Evolutionary conservation across 2,113 vertebrate species (phyloP).

Genomic region (Apus apus): DNA sequence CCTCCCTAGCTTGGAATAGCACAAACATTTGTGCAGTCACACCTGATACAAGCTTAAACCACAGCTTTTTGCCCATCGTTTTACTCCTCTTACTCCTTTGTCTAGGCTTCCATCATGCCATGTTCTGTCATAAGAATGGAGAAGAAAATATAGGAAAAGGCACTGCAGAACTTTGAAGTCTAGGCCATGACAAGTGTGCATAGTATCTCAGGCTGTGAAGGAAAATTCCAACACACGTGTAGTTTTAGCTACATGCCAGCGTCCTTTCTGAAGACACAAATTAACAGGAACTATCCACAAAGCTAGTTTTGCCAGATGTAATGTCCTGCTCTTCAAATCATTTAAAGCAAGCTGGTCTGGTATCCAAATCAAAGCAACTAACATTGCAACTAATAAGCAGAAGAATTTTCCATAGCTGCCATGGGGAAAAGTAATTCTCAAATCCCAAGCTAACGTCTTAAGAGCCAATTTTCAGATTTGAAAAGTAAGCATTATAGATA

Average conservation of each 20-base stretch:
- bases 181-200: rapidly evolving
- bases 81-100: not conserved
- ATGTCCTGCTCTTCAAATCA: not conserved
- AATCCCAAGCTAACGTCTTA: not conserved
- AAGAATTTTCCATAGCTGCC: not conserved
- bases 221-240: not conserved
- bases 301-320: not conserved
- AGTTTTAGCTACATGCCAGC: not conserved
- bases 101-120: not conserved
- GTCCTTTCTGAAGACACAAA: not conserved
- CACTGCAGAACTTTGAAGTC: not conserved
- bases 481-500: not conserved
- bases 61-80: not conserved
- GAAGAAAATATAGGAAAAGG: not conserved
- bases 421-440: not conserved
- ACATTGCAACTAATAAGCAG: not conserved
- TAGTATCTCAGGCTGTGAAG: not conserved
- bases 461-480: not conserved
- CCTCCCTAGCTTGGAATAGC: not conserved
- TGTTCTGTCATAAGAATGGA: not conserved
- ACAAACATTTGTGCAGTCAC: not conserved
- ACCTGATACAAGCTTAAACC: not conserved
- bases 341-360: not conserved
- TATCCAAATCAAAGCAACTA: not conserved
- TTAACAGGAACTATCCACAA: not conserved